Evolutionary conservation across 2,113 vertebrate species (phyloP), one percentile per base, ranked within the genome.

Genomic region (Lagopus muta): DNA sequence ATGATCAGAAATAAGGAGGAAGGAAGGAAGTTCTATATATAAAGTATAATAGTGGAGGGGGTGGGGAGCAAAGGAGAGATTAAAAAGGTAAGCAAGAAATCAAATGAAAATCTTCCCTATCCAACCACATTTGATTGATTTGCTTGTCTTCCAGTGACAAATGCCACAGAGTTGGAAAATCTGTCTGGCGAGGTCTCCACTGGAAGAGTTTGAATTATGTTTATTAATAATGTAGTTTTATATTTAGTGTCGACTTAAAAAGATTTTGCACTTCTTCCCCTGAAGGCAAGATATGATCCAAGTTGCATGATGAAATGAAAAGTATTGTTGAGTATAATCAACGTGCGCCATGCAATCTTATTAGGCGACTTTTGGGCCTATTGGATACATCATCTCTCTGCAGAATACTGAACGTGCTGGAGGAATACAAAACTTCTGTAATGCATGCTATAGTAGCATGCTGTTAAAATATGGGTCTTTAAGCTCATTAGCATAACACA

Each of bases 381-480:
- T n/a, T 86, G 79, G 62, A 70, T 20, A 11, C 50, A 75, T 89
- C 18, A 57, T 64, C 92, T 93, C 86, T 77, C 64, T 16, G 8
- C 7, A 60, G 80, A 94, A 67, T 66, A 42, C 24, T 1, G 16
- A 86, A 22, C 6, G 0, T 34, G 40, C 77, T 78, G 82, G 57
- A 83, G 78, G 73, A 89, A 82, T 24, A 42, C 6, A 27, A 45
- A 87, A 55, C 55, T 74, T 74, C 52, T 81, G 61, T 93, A 93
- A 95, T 93, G 58, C 75, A 76, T 93, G 67, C 34, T 5, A 38
- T 28, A 54, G 36, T n/a, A 88, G 52, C 6, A 2, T 19, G 42
- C 77, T 92, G 72, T 69, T 97, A 84, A 96, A 96, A 88, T 91
- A 94, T 82, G 87, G n/a, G 60, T 38, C 25, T 71, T 92, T 64